These are phyloP conservation scores for Deilephila porcellus DNA, from an alignment of 2,888 invertebrate species.

Conservation along the genomic window DNA sequence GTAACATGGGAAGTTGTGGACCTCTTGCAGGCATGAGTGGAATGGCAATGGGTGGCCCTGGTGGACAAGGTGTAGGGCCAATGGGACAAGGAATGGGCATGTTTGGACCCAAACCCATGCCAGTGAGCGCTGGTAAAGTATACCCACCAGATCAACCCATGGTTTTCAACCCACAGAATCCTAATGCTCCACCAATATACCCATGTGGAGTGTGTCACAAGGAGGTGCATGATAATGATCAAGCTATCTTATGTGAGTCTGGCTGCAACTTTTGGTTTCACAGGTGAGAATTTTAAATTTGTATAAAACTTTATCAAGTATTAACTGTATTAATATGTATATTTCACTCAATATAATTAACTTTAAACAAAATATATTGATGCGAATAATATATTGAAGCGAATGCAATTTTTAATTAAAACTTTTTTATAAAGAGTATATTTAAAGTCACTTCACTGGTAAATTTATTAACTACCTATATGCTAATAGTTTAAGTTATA, in stretches of 20 bases:
- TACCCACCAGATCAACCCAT: conserved; percentile 98
- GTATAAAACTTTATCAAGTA: too few relatives aligned
- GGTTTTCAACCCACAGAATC: conserved; percentile 99
- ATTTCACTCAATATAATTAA: too few relatives aligned
- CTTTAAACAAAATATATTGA: too few relatives aligned
- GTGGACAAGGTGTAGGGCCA: conserved; percentile 83
- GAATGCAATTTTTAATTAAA: too few relatives aligned
- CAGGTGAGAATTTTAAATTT: conserved; percentile 84
- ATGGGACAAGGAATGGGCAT: conserved; percentile 85
- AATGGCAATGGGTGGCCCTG: conserved; percentile 81
- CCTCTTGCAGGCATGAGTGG: conserved; percentile 82
- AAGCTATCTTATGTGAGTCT: conserved; percentile 98
- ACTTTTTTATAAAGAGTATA: neutral
- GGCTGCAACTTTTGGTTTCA: conserved; percentile 99
- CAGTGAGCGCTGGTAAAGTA: conserved; percentile 95
- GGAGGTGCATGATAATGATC: conserved; percentile 99
- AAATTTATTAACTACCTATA: too few relatives aligned
- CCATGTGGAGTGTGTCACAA: conserved; percentile 99
- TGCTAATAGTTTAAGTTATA: too few relatives aligned
- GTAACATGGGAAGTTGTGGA: conserved; percentile 81
- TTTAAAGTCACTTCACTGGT: neutral
- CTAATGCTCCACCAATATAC: conserved; percentile 98
- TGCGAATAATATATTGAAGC: too few relatives aligned
- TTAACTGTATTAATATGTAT: too few relatives aligned
- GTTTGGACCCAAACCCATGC: conserved; percentile 95